Conservation (phyloP, 2,888 invertebrate species). For the Andrena haemorrhoa region DNA sequence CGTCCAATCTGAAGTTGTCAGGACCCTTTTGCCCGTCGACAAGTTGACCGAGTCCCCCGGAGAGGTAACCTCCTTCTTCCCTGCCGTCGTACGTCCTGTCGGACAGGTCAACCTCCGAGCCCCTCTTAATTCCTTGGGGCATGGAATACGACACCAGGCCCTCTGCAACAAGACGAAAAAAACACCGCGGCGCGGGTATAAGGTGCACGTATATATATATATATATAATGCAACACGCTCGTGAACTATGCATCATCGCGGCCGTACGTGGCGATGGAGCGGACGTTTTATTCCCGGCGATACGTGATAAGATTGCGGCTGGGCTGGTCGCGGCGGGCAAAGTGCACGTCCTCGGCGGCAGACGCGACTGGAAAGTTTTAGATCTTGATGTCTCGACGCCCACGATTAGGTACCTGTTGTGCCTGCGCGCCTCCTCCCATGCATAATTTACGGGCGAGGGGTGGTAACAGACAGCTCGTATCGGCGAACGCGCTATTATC, state of each 20-base stretch:
- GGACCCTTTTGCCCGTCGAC: slow-evolving; percentile 91
- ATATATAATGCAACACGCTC: slow-evolving; percentile 7
- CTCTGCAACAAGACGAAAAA: slow-evolving; percentile 86
- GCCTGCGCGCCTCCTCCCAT: background rate
- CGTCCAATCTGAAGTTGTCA: slow-evolving; percentile 90
- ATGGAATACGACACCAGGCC: slow-evolving; percentile 92
- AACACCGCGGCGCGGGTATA: background rate
- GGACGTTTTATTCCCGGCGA: slow-evolving; percentile 52
- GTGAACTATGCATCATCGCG: slow-evolving; percentile 67
- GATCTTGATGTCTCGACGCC: slow-evolving; percentile 15
- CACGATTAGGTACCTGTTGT: slow-evolving; percentile 6
- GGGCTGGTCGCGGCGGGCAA: slow-evolving; percentile 13
- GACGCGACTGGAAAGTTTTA: slow-evolving; percentile 53
- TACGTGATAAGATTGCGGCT: slow-evolving; percentile 67
- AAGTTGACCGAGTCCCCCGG: slow-evolving; percentile 92
- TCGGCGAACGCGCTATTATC: background rate
- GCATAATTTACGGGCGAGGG: slow-evolving; percentile 3
- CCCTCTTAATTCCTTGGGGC: slow-evolving; percentile 90
- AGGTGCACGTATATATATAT: background rate
- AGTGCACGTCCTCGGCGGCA: slow-evolving; percentile 32
- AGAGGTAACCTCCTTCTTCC: slow-evolving; percentile 88
- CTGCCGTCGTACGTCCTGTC: slow-evolving; percentile 93
- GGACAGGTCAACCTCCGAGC: slow-evolving; percentile 91
- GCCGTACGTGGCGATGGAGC: slow-evolving; percentile 18
- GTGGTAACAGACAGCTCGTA: background rate